phyloP scores from a whole-genome alignment of 2,113 vertebrate species.

The Rostratula benghalensis region DNA sequence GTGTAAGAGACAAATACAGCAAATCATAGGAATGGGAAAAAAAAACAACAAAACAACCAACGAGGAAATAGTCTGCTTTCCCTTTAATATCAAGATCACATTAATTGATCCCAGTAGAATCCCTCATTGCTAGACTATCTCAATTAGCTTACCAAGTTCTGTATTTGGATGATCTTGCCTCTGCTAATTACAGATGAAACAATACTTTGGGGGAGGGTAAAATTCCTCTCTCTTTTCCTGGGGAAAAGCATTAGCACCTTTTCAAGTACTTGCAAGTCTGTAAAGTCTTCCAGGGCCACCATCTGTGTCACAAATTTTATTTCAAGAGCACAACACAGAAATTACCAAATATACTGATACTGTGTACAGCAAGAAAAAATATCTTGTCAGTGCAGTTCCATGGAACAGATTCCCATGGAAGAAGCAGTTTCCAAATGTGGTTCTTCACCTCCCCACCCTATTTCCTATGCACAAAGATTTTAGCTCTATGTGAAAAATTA shows the following conservation, averaged over 20 bases:
- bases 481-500: neutral
- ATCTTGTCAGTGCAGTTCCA: neutral
- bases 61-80: neutral
- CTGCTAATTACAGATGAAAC: slow-evolving; percentile 23
- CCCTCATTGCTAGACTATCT: neutral
- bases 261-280: neutral
- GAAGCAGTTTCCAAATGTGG: neutral
- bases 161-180: slow-evolving; percentile 11
- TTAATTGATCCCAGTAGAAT: slow-evolving; percentile 32
- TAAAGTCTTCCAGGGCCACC: neutral
- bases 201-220: neutral
- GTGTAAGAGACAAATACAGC: neutral
- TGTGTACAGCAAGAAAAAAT: neutral
- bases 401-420: neutral
- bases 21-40: neutral
- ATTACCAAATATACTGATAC: neutral
- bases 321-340: neutral
- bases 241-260: neutral
- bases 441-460: neutral
- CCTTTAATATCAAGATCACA: slow-evolving; percentile 4
- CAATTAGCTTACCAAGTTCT: neutral
- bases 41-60: neutral
- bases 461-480: neutral
- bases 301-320: neutral
- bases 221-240: neutral